These are phyloP conservation scores for Ctenopoma multispine DNA, from an alignment of 2,797 vertebrate species.

Conservation along the genomic window DNA sequence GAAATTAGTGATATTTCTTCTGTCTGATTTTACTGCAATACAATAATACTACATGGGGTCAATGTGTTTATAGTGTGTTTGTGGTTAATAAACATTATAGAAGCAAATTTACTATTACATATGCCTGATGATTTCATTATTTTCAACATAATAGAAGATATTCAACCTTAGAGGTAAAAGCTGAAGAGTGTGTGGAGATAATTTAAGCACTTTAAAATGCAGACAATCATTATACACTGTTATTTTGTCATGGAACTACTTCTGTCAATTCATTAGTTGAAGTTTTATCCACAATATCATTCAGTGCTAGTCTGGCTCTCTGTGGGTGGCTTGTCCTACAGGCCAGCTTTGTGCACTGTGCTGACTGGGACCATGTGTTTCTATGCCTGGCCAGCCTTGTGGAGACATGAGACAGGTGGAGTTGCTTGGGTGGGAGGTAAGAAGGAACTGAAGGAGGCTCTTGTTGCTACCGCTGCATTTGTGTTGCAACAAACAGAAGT, in stretches of 20 bases:
- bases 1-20: background rate
- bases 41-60: background rate
- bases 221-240: background rate
- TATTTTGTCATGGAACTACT: conserved; percentile 5
- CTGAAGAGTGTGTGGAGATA: background rate
- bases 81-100: background rate
- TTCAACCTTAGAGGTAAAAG: background rate
- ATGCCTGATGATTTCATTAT: background rate
- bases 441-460: conserved; percentile 26
- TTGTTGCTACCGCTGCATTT: conserved; percentile 33
- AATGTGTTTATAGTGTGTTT: background rate
- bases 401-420: conserved; percentile 79
- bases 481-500: conserved; percentile 30
- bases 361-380: conserved; percentile 82
- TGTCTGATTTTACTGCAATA: background rate
- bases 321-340: conserved; percentile 76
- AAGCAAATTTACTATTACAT: background rate
- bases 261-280: conserved; percentile 31
- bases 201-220: background rate
- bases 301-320: conserved; percentile 50
- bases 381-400: conserved; percentile 65
- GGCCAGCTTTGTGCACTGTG: conserved; percentile 72
- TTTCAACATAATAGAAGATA: too few relatives aligned
- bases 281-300: conserved; percentile 38
- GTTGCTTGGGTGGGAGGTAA: conserved; percentile 51